Evolutionary conservation across 2,888 invertebrate genomes (phyloP).

Genomic region (Agrotis segetum): DNA sequence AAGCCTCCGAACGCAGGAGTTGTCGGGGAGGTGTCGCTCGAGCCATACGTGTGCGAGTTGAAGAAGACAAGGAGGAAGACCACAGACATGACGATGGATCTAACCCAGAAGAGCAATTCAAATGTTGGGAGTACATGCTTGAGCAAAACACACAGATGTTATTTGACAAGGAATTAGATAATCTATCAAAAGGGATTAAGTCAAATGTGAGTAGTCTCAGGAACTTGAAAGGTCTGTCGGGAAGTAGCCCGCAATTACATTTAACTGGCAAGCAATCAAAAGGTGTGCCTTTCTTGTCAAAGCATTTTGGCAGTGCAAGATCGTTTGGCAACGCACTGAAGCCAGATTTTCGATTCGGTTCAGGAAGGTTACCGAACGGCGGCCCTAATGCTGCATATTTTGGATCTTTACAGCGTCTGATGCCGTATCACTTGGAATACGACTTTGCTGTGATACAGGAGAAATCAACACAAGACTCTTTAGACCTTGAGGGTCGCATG

Average conservation of each 20-base stretch:
- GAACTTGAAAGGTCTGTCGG: conserved; percentile 92
- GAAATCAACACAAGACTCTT: conserved; percentile 93
- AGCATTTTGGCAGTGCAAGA: conserved; percentile 95
- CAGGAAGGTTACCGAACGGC: conserved; percentile 92
- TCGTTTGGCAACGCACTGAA: conserved; percentile 93
- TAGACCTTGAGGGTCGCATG: conserved; percentile 96
- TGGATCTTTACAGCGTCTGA: conserved; percentile 95
- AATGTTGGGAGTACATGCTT: conserved; percentile 98
- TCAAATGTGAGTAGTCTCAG: conserved; percentile 89
- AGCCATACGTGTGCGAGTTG: conserved; percentile 92
- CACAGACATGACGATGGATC: conserved; percentile 80
- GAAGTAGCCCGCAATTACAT: conserved; percentile 93
- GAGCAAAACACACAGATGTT: conserved; percentile 97
- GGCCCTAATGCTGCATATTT: conserved; percentile 97
- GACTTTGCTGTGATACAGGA: conserved; percentile 96
- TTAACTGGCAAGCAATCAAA: conserved; percentile 83
- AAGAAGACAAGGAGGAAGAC: conserved; percentile 91
- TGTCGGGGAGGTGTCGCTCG: conserved; percentile 91
- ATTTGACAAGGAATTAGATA: conserved; percentile 97
- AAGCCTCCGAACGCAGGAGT: conserved; percentile 89
- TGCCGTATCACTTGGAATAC: conserved; percentile 95
- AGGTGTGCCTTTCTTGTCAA: conserved; percentile 91
- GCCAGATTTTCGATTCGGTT: conserved; percentile 91
- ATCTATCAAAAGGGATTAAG: conserved; percentile 92
- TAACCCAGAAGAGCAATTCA: conserved; percentile 96